phyloP scores from a whole-genome alignment of 1,140 invertebrate genomes.

The Caenorhabditis brenneri region DNA sequence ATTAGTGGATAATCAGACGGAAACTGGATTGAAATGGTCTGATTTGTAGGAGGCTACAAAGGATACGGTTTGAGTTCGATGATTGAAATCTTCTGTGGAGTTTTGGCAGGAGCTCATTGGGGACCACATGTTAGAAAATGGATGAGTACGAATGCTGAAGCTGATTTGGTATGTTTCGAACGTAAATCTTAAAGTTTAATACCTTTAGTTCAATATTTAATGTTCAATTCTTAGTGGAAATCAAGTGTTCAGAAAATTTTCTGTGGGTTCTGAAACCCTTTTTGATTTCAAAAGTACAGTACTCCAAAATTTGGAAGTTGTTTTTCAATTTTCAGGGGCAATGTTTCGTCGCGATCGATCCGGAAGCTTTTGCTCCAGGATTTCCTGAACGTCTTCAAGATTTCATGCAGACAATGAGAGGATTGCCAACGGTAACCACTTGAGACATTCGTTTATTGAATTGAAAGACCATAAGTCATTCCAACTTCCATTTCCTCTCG shows the following conservation, averaged over 20 bases:
- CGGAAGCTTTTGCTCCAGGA: conserved; percentile 81
- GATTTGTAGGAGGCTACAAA: conserved; percentile 79
- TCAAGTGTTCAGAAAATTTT: too few relatives aligned
- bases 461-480: too few relatives aligned
- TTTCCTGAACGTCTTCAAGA: conserved; percentile 80
- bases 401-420: conserved; percentile 73
- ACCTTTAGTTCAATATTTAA: too few relatives aligned
- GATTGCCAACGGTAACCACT: conserved; percentile 71
- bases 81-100: conserved; percentile 78
- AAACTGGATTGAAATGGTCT: neutral
- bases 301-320: too few relatives aligned
- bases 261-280: too few relatives aligned
- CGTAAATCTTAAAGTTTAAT: neutral
- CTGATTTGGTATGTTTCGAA: conserved; percentile 77
- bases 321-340: conserved; percentile 80
- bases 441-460: too few relatives aligned
- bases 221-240: too few relatives aligned
- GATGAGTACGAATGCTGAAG: conserved; percentile 76
- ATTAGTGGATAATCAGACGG: neutral
- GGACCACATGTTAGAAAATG: conserved; percentile 78
- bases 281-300: too few relatives aligned
- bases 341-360: conserved; percentile 87
- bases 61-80: conserved; percentile 84
- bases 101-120: conserved; percentile 71
- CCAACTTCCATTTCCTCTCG: neutral